These are phyloP conservation scores for Cyclophora punctaria DNA, from an alignment of 2,888 invertebrate species.

Conservation along the genomic window DNA sequence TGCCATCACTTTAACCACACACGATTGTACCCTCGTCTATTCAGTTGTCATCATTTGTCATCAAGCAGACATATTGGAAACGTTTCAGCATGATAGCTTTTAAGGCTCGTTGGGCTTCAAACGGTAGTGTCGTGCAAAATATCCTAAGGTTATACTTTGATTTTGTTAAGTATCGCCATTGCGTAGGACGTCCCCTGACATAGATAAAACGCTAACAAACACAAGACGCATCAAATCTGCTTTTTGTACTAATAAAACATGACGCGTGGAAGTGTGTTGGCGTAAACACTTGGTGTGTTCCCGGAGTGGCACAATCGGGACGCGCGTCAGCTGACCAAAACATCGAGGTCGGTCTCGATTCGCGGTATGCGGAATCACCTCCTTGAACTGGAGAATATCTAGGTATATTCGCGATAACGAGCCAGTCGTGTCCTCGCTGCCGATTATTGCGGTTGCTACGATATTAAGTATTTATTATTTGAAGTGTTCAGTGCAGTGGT, in stretches of 20 bases:
- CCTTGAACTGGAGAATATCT: slow-evolving; percentile 60
- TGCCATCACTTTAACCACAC: no score
- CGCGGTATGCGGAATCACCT: slow-evolving; percentile 50
- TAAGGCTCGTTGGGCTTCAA: no score
- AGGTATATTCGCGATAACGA: slow-evolving; percentile 64
- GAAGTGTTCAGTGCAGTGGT: slow-evolving; percentile 29
- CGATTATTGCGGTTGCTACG: slow-evolving; percentile 69
- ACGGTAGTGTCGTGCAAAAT: no score
- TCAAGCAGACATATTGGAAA: no score
- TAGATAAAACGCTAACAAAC: background rate
- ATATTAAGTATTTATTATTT: slow-evolving; percentile 33
- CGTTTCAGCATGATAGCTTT: no score
- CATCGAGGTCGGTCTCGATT: slow-evolving; percentile 54
- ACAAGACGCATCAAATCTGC: background rate
- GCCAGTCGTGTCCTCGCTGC: slow-evolving; percentile 67
- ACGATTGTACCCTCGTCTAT: no score
- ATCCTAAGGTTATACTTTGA: no score
- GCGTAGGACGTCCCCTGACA: no score
- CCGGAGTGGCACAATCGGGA: slow-evolving; percentile 43
- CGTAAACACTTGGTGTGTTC: slow-evolving; percentile 35
- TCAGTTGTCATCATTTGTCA: no score
- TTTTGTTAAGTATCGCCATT: no score
- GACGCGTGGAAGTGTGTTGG: slow-evolving; percentile 22
- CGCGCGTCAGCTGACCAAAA: slow-evolving; percentile 61
- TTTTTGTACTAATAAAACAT: slow-evolving; percentile 13